These are phyloP conservation scores for Tadarida brasiliensis DNA, from an alignment of 2,797 vertebrate species.

Conservation along the genomic window DNA sequence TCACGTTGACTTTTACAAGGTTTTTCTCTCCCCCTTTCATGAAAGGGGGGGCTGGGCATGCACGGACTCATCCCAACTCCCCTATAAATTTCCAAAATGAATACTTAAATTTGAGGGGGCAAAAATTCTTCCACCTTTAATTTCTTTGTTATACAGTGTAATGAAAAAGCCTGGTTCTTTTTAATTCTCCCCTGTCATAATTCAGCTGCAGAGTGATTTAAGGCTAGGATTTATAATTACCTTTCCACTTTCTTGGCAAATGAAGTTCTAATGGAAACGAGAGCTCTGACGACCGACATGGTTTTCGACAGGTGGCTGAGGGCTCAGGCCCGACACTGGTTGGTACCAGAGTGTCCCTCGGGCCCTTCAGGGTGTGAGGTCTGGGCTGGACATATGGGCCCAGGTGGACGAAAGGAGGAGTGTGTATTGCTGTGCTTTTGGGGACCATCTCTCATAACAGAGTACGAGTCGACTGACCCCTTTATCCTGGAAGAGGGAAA, in stretches of 20 bases:
- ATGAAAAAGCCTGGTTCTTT: conserved; percentile 91
- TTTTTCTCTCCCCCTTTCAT: conserved; percentile 73
- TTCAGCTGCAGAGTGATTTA: conserved; percentile 89
- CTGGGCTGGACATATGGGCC: not conserved
- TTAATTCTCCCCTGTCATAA: conserved; percentile 91
- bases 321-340: conserved; percentile 68
- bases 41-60: conserved; percentile 81
- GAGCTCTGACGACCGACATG: conserved; percentile 84
- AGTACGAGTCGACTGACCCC: not conserved
- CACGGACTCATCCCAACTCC: conserved; percentile 86
- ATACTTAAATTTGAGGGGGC: conserved; percentile 89
- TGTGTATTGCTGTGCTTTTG: not conserved
- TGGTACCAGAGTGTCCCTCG: not conserved
- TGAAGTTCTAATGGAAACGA: conserved; percentile 90
- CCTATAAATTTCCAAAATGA: conserved; percentile 88
- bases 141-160: conserved; percentile 90
- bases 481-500: not conserved
- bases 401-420: not conserved
- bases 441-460: not conserved
- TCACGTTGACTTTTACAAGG: conserved; percentile 85
- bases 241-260: conserved; percentile 88
- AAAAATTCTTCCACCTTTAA: conserved; percentile 90
- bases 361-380: not conserved
- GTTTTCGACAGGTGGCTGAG: conserved; percentile 85
- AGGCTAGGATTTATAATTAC: conserved; percentile 88